Conservation (phyloP, 2,797 vertebrate genomes). For the Sandelia bainsii region DNA sequence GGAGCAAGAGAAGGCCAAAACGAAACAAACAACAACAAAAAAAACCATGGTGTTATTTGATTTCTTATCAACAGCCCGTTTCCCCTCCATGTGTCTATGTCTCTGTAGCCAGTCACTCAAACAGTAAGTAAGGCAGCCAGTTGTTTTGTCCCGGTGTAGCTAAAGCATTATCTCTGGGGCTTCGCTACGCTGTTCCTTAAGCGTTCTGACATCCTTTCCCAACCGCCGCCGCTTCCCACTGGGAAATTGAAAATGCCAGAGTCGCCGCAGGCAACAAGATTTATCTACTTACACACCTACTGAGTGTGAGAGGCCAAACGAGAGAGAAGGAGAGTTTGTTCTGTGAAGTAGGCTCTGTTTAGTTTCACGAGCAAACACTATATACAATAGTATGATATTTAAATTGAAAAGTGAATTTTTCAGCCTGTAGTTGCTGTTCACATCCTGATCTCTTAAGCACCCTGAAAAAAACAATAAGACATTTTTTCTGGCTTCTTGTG, state of each 20-base stretch:
- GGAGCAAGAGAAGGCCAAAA: slow-evolving; percentile 32
- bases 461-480: slow-evolving; percentile 6
- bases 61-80: slow-evolving; percentile 51
- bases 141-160: slow-evolving; percentile 73
- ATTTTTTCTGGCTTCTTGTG: slow-evolving; percentile 38
- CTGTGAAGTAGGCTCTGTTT: neutral
- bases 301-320: slow-evolving; percentile 63
- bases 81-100: slow-evolving; percentile 4
- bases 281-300: slow-evolving; percentile 84
- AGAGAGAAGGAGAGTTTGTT: slow-evolving; percentile 31
- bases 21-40: neutral
- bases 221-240: slow-evolving; percentile 76
- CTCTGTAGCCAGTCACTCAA: slow-evolving; percentile 54
- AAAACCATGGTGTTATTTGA: slow-evolving; percentile 38
- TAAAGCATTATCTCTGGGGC: slow-evolving; percentile 82
- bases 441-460: slow-evolving; percentile 26
- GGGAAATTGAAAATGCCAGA: slow-evolving; percentile 84
- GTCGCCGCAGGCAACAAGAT: slow-evolving; percentile 80
- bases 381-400: neutral
- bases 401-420: slow-evolving; percentile 36
- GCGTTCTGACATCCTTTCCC: slow-evolving; percentile 78
- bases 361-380: no score
- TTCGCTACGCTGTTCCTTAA: slow-evolving; percentile 80
- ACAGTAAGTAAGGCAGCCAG: slow-evolving; percentile 65
- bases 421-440: slow-evolving; percentile 16